Evolutionary conservation across 92 coral and sea anemone genomes (phyloP).

Genomic region (Zoanthus sansibaricus): DNA sequence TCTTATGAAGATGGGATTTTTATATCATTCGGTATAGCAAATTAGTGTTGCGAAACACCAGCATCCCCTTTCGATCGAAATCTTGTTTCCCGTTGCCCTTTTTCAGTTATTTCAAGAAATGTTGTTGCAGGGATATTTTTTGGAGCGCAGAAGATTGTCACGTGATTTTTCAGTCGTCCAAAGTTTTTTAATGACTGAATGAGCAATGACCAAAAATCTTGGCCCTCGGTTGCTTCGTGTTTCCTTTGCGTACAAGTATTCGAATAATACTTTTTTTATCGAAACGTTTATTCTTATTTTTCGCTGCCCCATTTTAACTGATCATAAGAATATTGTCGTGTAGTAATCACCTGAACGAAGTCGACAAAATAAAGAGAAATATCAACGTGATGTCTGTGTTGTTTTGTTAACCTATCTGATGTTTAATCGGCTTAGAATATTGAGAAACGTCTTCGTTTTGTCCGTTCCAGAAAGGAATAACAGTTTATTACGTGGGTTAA

Average conservation of each 20-base stretch:
- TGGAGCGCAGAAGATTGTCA: not conserved
- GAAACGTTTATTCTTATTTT: not conserved
- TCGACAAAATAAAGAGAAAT: conserved; percentile 6
- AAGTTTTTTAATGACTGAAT: not conserved
- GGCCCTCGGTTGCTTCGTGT: not conserved
- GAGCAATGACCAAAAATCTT: not conserved
- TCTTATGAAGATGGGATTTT: not conserved
- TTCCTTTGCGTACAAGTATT: not conserved
- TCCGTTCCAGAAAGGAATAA: not conserved
- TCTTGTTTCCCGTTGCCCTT: too few relatives aligned
- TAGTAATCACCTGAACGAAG: conserved; percentile 19
- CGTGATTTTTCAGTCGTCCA: not conserved
- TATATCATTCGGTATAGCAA: too few relatives aligned
- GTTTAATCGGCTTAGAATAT: not conserved
- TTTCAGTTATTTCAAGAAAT: too few relatives aligned
- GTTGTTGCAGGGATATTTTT: too few relatives aligned
- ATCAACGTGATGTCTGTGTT: conserved; percentile 16
- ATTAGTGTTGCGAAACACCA: not conserved
- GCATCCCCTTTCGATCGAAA: not conserved
- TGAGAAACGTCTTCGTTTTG: not conserved
- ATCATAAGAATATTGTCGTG: not conserved
- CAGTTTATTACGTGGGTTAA: not conserved
- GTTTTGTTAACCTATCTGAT: conserved; percentile 14
- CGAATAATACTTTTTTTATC: not conserved
- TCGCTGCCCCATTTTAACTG: not conserved